These are phyloP conservation scores for Diploptera punctata DNA, from an alignment of 2,888 invertebrate species.

Conservation along the genomic window DNA sequence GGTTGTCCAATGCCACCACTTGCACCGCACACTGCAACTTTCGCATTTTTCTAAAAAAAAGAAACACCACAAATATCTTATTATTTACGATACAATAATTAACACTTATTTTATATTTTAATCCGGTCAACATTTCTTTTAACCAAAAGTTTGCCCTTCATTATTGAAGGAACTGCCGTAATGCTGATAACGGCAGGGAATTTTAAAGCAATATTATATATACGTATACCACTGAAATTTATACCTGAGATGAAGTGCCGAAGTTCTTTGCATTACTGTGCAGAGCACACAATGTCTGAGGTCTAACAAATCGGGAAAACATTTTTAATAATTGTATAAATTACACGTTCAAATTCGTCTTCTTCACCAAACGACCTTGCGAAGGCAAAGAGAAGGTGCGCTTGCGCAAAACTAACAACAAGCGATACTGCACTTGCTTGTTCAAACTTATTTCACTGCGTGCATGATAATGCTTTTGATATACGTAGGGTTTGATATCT, in stretches of 20 bases:
- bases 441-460: not conserved
- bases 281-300: slow-evolving; percentile 53
- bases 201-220: too few species aligned
- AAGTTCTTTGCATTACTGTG: slow-evolving; percentile 66
- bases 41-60: slow-evolving; percentile 73
- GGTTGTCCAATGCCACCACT: slow-evolving; percentile 99
- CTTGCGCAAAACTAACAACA: not conserved
- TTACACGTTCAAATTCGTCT: not conserved
- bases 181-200: too few species aligned
- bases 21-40: slow-evolving; percentile 96
- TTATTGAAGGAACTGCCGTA: too few species aligned
- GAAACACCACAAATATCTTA: too few species aligned
- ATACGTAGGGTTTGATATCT: too few species aligned
- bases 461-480: not conserved
- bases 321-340: slow-evolving; percentile 54
- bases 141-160: too few species aligned
- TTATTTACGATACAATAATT: not conserved
- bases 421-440: not conserved
- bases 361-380: slow-evolving; percentile 13
- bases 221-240: too few species aligned
- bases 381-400: not conserved
- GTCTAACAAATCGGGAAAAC: slow-evolving; percentile 69
- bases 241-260: slow-evolving; percentile 54
- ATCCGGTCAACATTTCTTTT: too few species aligned
- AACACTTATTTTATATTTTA: too few species aligned